These are phyloP conservation scores for Helicoverpa assulta DNA, from an alignment of 2,888 invertebrate species.

Conservation along the genomic window DNA sequence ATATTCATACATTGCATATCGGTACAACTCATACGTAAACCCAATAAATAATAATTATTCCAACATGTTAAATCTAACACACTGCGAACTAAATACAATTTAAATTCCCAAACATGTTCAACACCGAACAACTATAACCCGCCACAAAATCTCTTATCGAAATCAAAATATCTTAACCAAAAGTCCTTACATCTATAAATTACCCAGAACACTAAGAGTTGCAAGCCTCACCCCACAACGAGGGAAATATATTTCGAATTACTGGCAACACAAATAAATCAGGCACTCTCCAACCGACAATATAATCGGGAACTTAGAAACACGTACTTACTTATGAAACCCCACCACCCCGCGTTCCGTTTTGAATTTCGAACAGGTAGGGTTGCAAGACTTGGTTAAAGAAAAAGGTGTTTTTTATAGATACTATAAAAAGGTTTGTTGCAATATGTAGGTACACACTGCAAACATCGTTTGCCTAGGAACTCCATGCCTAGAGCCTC, in stretches of 20 bases:
- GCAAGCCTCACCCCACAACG: slow-evolving; percentile 62
- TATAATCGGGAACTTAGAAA: slow-evolving; percentile 73
- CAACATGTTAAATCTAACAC: background rate
- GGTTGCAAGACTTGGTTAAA: slow-evolving; percentile 56
- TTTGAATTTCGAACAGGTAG: slow-evolving; percentile 71
- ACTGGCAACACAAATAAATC: slow-evolving; percentile 76
- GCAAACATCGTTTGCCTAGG: too few species aligned
- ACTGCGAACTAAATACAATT: background rate
- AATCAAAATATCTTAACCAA: slow-evolving; percentile 61
- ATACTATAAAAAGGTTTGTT: background rate
- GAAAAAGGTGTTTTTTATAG: slow-evolving; percentile 9
- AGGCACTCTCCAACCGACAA: slow-evolving; percentile 67
- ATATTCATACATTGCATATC: too few species aligned
- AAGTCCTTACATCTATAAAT: slow-evolving; percentile 61
- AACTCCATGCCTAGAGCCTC: too few species aligned
- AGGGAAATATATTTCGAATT: slow-evolving; percentile 75
- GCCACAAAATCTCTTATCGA: slow-evolving; percentile 46
- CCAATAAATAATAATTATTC: background rate
- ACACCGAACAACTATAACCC: slow-evolving; percentile 2
- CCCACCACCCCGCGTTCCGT: slow-evolving; percentile 65
- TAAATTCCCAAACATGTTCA: background rate
- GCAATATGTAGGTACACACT: too few species aligned
- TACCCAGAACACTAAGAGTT: slow-evolving; percentile 63
- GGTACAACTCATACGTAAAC: background rate
- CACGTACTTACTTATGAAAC: slow-evolving; percentile 77